These are phyloP conservation scores for Bursaphelenchus okinawaensis DNA, from an alignment of 2,888 invertebrate species.

Conservation along the genomic window DNA sequence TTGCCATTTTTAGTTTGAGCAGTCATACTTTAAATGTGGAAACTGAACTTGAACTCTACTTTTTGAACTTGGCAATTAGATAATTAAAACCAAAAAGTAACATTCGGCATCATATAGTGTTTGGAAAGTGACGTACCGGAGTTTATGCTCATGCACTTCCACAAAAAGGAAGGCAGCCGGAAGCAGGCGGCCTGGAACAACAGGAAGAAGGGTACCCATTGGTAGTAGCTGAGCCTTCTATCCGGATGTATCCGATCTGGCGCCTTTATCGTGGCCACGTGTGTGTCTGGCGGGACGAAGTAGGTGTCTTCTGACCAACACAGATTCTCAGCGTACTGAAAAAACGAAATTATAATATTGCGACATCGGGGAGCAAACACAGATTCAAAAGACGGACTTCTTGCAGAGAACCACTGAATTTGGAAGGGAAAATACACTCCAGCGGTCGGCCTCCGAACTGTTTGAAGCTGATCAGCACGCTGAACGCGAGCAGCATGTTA, in stretches of 20 bases:
- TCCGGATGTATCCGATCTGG: conserved; percentile 41
- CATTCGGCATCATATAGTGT: neutral
- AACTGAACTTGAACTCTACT: neutral
- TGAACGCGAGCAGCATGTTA: conserved; percentile 52
- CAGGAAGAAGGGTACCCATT: conserved; percentile 56
- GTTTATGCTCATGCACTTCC: conserved; percentile 49
- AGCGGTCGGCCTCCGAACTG: conserved; percentile 32
- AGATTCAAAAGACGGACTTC: conserved; percentile 34
- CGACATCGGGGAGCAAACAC: neutral
- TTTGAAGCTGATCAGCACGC: conserved; percentile 50
- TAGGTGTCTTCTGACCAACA: conserved; percentile 56
- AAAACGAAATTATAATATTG: too few relatives aligned
- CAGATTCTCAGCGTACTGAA: conserved; percentile 55
- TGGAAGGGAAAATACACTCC: conserved; percentile 49
- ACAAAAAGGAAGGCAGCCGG: conserved; percentile 48
- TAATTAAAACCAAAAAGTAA: neutral
- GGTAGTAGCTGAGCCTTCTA: conserved; percentile 50
- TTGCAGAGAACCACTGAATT: conserved; percentile 55
- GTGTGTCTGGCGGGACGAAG: conserved; percentile 45
- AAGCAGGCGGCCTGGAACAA: conserved; percentile 52
- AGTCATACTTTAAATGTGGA: too few relatives aligned
- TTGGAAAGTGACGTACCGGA: conserved; percentile 35
- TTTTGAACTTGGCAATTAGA: neutral
- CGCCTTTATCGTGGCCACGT: conserved; percentile 43
- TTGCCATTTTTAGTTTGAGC: too few relatives aligned